Percentiles rank a stretch among this genome's conserved stretches.
Conservation (phyloP, 92 coral and sea anemone species). For the Scolanthus callimorphus region DNA sequence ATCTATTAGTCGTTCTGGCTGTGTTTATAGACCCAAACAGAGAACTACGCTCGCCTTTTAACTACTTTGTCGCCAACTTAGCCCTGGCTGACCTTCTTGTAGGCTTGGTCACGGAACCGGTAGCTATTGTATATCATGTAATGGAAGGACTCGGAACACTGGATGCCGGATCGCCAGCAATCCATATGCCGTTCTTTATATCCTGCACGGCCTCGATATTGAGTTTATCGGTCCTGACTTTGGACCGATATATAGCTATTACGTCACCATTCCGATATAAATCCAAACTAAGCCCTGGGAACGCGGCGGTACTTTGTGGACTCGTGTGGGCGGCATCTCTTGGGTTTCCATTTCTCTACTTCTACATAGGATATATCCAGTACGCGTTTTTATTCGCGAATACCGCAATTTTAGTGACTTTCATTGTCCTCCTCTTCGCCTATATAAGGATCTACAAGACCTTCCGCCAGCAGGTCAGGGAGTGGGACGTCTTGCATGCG, state of each 20-base stretch:
- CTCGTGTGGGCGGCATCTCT: conserved; percentile 74
- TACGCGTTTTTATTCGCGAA: conserved; percentile 88
- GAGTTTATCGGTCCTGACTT: conserved; percentile 78
- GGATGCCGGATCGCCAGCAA: conserved; percentile 51
- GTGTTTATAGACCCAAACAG: conserved; percentile 73
- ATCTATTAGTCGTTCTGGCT: conserved; percentile 76
- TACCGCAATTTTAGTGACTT: conserved; percentile 75
- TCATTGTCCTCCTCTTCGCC: conserved; percentile 64
- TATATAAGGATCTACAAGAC: conserved; percentile 72
- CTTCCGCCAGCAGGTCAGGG: conserved; percentile 68
- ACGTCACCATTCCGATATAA: conserved; percentile 69
- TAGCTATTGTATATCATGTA: conserved; percentile 68
- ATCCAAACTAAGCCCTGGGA: conserved; percentile 47
- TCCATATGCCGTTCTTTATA: conserved; percentile 94
- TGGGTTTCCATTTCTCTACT: conserved; percentile 77
- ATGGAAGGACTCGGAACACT: conserved; percentile 69
- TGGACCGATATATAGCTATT: conserved; percentile 89
- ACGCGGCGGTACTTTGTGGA: conserved; percentile 58
- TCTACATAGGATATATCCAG: conserved; percentile 72
- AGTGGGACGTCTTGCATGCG: conserved; percentile 72
- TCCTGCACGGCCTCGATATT: conserved; percentile 91
- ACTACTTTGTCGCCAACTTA: conserved; percentile 65
- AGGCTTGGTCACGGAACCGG: conserved; percentile 94
- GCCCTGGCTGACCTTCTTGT: conserved; percentile 78
- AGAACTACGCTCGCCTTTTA: conserved; percentile 73